Conservation (phyloP, 2,113 vertebrate species). For the Nicator chloris region DNA sequence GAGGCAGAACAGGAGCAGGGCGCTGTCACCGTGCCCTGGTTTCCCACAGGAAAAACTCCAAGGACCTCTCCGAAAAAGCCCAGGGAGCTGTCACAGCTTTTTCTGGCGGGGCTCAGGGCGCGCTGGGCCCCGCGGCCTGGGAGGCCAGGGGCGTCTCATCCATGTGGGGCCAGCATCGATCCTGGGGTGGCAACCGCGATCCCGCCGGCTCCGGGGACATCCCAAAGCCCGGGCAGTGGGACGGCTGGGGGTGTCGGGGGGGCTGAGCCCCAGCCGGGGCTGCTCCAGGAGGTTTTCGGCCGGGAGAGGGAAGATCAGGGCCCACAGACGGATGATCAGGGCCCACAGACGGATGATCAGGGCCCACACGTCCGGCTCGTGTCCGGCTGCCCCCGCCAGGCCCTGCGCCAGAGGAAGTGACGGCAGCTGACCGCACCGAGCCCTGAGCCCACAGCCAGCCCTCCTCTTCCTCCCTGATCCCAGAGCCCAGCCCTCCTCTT, state of each 20-base stretch:
- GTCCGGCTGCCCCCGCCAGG: background rate
- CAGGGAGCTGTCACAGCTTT: accelerated
- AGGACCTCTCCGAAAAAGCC: background rate
- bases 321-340: accelerated
- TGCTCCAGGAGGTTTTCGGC: background rate
- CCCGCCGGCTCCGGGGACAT: accelerated
- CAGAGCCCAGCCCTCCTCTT: background rate
- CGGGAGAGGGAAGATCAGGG: accelerated
- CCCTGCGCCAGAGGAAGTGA: background rate
- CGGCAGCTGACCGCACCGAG: background rate
- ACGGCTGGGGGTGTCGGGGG: accelerated
- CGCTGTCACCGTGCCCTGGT: accelerated
- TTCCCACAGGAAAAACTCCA: accelerated
- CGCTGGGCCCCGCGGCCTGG: background rate
- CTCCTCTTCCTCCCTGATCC: background rate
- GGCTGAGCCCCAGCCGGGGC: accelerated
- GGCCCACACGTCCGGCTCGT: no score
- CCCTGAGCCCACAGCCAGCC: background rate
- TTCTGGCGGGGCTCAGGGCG: accelerated
- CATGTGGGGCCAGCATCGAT: no score
- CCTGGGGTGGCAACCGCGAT: accelerated
- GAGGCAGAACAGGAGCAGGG: background rate
- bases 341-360: no score
- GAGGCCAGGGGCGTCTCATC: no score
- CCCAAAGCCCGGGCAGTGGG: accelerated